Evolutionary conservation across 2,888 invertebrate species (phyloP).

Genomic region (Gryllus longicercus): DNA sequence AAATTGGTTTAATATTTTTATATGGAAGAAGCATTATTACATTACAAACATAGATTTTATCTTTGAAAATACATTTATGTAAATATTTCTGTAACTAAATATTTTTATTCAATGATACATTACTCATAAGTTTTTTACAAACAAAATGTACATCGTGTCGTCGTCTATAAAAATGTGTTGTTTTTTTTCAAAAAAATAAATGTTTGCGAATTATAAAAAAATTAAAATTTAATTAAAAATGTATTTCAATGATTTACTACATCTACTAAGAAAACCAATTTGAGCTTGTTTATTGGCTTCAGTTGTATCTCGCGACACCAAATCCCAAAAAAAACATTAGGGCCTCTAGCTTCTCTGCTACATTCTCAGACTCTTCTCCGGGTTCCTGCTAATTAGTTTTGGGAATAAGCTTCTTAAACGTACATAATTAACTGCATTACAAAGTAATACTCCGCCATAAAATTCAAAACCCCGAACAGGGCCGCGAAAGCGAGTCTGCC

Average conservation of each 20-base stretch:
- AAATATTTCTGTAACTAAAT: too few species aligned
- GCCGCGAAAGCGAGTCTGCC: neutral
- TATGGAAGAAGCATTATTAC: too few species aligned
- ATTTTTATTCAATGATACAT: too few species aligned
- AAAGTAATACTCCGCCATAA: neutral
- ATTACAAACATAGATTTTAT: too few species aligned
- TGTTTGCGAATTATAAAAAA: neutral
- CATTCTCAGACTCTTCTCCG: neutral
- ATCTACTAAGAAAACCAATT: neutral
- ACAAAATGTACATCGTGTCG: too few species aligned
- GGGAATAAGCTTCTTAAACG: neutral
- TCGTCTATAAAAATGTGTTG: too few species aligned
- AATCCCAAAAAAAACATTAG: neutral
- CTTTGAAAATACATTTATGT: too few species aligned
- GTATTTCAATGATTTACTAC: neutral
- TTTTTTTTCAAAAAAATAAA: too few species aligned
- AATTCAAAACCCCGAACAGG: neutral
- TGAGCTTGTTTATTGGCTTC: neutral
- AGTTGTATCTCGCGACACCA: neutral
- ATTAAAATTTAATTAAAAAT: neutral
- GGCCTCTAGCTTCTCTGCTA: neutral
- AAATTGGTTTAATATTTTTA: too few species aligned
- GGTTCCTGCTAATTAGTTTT: neutral
- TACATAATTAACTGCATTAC: neutral
- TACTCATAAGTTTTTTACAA: too few species aligned